phyloP scores from a whole-genome alignment of 2,113 vertebrate genomes.

The Gambusia affinis region DNA sequence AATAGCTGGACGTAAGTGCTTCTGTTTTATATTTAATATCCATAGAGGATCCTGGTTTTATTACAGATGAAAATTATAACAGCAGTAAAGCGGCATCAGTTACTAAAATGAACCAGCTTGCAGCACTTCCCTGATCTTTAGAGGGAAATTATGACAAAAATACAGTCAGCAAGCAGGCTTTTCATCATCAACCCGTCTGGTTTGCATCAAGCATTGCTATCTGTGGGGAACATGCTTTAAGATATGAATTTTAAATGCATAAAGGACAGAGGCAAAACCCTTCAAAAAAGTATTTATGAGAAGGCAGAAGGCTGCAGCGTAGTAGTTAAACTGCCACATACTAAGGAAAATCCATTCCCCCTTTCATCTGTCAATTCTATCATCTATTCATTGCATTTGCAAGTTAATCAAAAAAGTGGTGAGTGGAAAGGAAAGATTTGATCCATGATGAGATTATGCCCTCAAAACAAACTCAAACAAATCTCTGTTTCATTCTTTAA shows the following conservation, averaged over 20 bases:
- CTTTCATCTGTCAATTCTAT: not conserved
- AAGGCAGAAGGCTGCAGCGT: not conserved
- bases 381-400: not conserved
- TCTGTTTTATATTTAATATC: conserved; percentile 9
- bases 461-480: not conserved
- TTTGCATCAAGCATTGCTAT: conserved; percentile 13
- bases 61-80: conserved; percentile 39
- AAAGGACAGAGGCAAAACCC: not conserved
- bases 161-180: conserved; percentile 34
- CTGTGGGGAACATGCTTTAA: not conserved
- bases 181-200: conserved; percentile 28
- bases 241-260: not conserved
- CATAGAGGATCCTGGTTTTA: conserved; percentile 27
- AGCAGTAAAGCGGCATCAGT: conserved; percentile 5
- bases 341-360: conserved; percentile 17
- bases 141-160: conserved; percentile 83
- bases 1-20: not conserved
- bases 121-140: conserved; percentile 42
- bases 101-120: conserved; percentile 35
- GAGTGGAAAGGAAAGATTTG: not conserved
- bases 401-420: not conserved
- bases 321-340: not conserved
- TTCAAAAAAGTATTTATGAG: not conserved
- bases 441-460: not conserved
- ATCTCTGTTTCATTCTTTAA: not conserved